Percentiles rank a stretch among this genome's conserved stretches.
Evolutionary conservation across 2,113 vertebrate species (phyloP).

Genomic region (Lepus europaeus): DNA sequence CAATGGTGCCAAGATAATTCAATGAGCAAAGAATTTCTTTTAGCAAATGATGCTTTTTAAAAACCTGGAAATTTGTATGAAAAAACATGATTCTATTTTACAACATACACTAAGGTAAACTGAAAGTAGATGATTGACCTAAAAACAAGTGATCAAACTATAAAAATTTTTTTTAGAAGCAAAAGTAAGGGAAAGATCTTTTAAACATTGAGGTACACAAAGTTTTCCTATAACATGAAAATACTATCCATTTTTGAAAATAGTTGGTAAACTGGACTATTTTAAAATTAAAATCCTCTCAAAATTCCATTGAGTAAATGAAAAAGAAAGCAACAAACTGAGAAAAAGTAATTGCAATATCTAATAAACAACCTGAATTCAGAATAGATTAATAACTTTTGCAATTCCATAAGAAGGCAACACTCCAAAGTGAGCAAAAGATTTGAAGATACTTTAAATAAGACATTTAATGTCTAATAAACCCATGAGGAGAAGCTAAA

Average conservation of each 20-base stretch:
- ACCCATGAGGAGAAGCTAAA: not conserved
- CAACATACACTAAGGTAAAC: not conserved
- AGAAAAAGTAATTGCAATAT: not conserved
- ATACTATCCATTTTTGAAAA: not conserved
- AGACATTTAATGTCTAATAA: not conserved
- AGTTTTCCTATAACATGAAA: not conserved
- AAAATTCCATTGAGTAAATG: not conserved
- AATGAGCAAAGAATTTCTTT: not conserved
- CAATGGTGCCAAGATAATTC: not conserved
- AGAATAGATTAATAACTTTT: not conserved
- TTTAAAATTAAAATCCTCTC: constrained; percentile 8
- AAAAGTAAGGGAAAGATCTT: not conserved
- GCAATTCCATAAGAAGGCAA: not conserved
- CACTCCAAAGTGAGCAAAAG: not conserved
- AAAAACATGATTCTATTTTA: not conserved
- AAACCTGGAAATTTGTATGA: not conserved
- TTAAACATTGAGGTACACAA: not conserved
- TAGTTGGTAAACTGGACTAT: not conserved
- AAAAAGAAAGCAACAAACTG: not conserved
- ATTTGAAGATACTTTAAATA: constrained; percentile 33
- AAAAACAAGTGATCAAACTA: not conserved
- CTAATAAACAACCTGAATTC: not conserved
- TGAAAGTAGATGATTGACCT: not conserved
- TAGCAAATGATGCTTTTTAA: not conserved
- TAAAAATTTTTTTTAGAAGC: not conserved